Conservation (phyloP, 1,140 invertebrate genomes). For the Drosophila burlai region DNA sequence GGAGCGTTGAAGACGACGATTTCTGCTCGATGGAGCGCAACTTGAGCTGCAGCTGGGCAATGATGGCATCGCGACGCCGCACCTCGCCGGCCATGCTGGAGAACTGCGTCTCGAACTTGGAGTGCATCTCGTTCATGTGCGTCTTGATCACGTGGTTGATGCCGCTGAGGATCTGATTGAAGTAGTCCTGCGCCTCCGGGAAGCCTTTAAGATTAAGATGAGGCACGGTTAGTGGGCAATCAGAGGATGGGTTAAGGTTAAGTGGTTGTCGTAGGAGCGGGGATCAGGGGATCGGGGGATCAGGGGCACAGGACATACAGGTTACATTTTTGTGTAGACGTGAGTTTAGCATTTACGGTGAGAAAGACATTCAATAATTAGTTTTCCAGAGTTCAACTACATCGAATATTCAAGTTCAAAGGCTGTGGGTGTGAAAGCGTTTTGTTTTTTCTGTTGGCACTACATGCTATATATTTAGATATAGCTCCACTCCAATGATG, state of each 20-base stretch:
- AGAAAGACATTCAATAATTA: conserved; percentile 23
- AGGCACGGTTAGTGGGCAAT: neutral
- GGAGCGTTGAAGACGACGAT: conserved; percentile 10
- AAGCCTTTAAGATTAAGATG: conserved; percentile 69
- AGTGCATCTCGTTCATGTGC: conserved; percentile 89
- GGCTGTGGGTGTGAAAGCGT: conserved; percentile 45
- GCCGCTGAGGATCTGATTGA: conserved; percentile 90
- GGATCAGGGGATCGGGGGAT: no score
- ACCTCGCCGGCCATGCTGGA: conserved; percentile 91
- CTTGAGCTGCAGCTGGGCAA: conserved; percentile 89
- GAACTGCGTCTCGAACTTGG: conserved; percentile 89
- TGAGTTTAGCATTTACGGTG: conserved; percentile 40
- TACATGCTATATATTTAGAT: conserved; percentile 16
- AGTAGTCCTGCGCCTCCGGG: conserved; percentile 90
- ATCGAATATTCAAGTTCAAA: conserved; percentile 27
- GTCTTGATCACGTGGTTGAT: conserved; percentile 92
- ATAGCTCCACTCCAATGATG: neutral
- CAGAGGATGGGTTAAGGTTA: neutral
- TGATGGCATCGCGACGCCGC: conserved; percentile 91
- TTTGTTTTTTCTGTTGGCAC: conserved; percentile 26
- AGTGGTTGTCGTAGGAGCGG: neutral
- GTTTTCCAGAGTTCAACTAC: conserved; percentile 40
- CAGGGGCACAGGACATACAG: neutral
- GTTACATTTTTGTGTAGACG: conserved; percentile 14
- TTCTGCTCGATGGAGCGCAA: conserved; percentile 69